A percentile compares a stretch with the other conserved stretches of the same genome.
phyloP scores from a whole-genome alignment of 2,797 vertebrate genomes.

The Lophotriccus pileatus region DNA sequence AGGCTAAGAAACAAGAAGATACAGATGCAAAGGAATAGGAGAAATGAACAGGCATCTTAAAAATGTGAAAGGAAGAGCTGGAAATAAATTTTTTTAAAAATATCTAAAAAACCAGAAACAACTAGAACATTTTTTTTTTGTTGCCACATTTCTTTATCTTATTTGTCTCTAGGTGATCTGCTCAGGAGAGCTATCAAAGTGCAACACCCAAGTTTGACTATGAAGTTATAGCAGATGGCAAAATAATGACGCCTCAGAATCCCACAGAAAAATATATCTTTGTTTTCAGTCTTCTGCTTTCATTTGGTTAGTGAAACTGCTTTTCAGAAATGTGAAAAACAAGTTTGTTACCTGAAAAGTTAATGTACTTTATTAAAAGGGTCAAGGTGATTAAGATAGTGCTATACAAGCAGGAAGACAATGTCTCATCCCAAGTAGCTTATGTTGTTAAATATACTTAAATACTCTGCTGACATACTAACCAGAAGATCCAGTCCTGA shows the following conservation, averaged over 20 bases:
- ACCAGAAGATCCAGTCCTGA: neutral
- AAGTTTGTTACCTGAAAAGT: neutral
- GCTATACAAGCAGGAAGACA: neutral
- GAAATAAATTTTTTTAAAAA: neutral
- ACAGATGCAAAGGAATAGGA: neutral
- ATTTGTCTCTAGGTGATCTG: neutral
- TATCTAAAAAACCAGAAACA: neutral
- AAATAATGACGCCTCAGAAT: neutral
- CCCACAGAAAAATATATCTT: neutral
- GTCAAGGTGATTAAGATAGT: neutral
- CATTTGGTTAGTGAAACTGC: neutral
- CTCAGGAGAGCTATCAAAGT: neutral
- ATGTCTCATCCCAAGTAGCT: neutral
- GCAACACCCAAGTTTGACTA: neutral
- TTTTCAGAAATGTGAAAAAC: neutral
- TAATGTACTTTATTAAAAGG: neutral
- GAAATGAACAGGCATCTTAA: neutral
- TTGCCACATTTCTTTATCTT: neutral
- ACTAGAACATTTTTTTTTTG: accelerated
- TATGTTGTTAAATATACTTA: neutral
- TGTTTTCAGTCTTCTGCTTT: neutral
- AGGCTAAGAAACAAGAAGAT: neutral
- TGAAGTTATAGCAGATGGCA: accelerated
- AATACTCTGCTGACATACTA: neutral
- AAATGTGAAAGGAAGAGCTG: neutral